phyloP scores from a whole-genome alignment of 2,888 invertebrate species.

The Torymus auratus region DNA sequence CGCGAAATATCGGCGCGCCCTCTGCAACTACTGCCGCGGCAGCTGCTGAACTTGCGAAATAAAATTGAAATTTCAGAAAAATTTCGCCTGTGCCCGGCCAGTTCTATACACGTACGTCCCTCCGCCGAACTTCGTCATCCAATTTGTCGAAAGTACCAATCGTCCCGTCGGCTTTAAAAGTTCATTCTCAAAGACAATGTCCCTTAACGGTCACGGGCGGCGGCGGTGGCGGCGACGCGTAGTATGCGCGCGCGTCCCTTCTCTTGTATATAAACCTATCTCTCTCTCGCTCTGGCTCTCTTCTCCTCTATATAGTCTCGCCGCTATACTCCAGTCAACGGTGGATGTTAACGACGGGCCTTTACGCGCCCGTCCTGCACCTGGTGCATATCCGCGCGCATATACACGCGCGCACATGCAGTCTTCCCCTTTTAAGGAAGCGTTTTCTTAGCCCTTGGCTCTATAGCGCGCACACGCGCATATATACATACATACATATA shows the following conservation, averaged over 20 bases:
- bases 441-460: conserved; percentile 33
- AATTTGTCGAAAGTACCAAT: conserved; percentile 35
- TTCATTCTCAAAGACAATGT: conserved; percentile 39
- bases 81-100: background rate
- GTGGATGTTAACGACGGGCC: conserved; percentile 61
- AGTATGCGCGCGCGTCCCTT: background rate
- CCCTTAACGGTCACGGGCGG: background rate
- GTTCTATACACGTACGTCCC: background rate
- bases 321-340: background rate
- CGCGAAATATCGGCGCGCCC: conserved; percentile 36
- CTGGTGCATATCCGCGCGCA: conserved; percentile 61
- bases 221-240: no score
- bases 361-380: conserved; percentile 62
- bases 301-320: background rate
- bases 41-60: conserved; percentile 23
- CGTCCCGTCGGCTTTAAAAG: background rate
- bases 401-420: no score
- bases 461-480: background rate
- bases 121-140: conserved; percentile 6
- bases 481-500: conserved; percentile 42
- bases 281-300: conserved; percentile 30
- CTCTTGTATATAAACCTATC: background rate
- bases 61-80: conserved; percentile 53
- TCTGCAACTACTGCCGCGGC: background rate
- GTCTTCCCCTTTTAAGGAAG: conserved; percentile 54